Evolutionary conservation across 2,797 vertebrate genomes (phyloP).

Genomic region (Cuculus canorus): DNA sequence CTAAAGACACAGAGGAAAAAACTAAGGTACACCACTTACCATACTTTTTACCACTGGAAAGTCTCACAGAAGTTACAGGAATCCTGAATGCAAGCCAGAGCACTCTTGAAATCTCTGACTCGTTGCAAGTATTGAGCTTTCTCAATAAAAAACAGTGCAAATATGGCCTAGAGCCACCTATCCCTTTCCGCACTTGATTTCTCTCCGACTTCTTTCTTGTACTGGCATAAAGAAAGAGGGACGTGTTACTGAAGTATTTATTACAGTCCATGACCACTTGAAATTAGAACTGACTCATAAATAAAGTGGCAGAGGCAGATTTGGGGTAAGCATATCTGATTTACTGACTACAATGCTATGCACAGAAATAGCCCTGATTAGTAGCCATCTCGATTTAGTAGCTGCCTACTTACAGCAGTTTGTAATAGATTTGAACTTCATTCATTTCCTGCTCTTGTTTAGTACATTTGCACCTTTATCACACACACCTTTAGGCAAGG

Average conservation of each 20-base stretch:
- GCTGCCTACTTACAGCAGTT: neutral
- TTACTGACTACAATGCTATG: neutral
- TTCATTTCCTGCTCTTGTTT: conserved; percentile 21
- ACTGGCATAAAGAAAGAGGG: neutral
- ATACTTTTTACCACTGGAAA: neutral
- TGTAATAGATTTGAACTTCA: neutral
- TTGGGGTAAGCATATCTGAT: neutral
- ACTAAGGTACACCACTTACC: neutral
- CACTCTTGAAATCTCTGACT: neutral
- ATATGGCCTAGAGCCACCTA: neutral
- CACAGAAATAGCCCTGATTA: conserved; percentile 9
- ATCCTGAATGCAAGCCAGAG: neutral
- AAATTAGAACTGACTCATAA: conserved; percentile 24
- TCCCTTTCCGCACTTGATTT: neutral
- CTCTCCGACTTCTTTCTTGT: neutral
- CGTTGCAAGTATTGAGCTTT: neutral
- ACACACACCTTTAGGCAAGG: conserved; percentile 29
- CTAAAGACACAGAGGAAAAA: neutral
- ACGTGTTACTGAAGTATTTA: conserved; percentile 1
- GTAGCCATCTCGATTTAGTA: neutral
- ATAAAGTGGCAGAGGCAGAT: neutral
- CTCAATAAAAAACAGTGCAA: neutral
- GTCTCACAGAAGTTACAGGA: neutral
- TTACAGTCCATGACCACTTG: neutral
- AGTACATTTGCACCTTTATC: conserved; percentile 15